Conservation (phyloP, 2,113 vertebrate genomes). For the Rhabdornis inornatus region DNA sequence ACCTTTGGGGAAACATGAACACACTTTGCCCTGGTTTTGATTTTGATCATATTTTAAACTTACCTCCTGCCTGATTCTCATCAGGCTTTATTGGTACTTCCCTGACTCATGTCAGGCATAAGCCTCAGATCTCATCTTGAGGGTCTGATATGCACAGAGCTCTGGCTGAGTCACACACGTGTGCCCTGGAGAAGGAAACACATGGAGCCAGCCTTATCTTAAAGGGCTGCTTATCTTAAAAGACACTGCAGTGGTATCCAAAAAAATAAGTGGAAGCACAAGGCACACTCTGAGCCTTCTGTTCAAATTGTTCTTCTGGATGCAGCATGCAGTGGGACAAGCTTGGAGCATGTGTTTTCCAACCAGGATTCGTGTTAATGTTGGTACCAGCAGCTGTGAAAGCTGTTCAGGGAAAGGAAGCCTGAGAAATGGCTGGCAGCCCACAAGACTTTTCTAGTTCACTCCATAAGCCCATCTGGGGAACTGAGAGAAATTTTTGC, state of each 20-base stretch:
- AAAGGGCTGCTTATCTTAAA: not conserved
- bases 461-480: not conserved
- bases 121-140: not conserved
- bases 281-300: not conserved
- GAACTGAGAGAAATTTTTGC: not conserved
- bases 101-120: not conserved
- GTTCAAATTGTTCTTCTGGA: not conserved
- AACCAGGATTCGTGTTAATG: not conserved
- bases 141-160: not conserved
- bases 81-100: not conserved
- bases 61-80: not conserved
- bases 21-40: not conserved
- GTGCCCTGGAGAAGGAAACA: not conserved
- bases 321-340: not conserved
- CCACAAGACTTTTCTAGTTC: not conserved
- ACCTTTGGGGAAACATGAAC: not conserved
- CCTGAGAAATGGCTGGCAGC: constrained; percentile 1
- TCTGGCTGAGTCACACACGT: not conserved
- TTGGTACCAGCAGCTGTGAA: constrained; percentile 7
- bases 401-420: not conserved
- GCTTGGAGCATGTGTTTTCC: not conserved
- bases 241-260: not conserved
- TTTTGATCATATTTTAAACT: not conserved
- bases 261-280: not conserved
- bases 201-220: not conserved